These are phyloP conservation scores for Heteromyza rotundicornis DNA, from an alignment of 2,888 invertebrate species.

Conservation along the genomic window DNA sequence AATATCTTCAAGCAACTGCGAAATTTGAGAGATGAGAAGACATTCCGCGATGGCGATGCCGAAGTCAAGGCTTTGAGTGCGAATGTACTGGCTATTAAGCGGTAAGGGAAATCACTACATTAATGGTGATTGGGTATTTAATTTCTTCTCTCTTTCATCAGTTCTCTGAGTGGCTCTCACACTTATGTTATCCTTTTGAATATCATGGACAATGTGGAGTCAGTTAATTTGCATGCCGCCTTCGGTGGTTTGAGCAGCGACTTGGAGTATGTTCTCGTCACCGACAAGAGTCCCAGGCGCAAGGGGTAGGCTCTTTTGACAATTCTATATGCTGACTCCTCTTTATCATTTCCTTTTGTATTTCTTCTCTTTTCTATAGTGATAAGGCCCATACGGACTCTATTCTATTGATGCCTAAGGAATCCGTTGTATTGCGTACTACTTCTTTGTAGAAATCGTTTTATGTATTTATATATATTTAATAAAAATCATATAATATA, in stretches of 20 bases:
- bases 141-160: conserved; percentile 15
- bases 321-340: not conserved
- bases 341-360: no score
- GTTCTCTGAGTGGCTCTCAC: conserved; percentile 42
- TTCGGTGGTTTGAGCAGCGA: conserved; percentile 38
- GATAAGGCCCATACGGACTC: conserved; percentile 44
- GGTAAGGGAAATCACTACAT: conserved; percentile 37
- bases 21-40: conserved; percentile 61
- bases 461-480: no score
- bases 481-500: no score
- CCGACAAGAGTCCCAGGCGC: conserved; percentile 45
- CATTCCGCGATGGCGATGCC: conserved; percentile 65
- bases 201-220: conserved; percentile 56
- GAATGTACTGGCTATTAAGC: conserved; percentile 63
- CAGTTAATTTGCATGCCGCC: conserved; percentile 55
- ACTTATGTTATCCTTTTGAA: conserved; percentile 64
- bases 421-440: conserved; percentile 47
- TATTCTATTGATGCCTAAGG: conserved; percentile 52
- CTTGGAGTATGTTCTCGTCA: conserved; percentile 50
- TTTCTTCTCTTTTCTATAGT: conserved; percentile 34
- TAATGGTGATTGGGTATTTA: not conserved
- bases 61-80: conserved; percentile 57
- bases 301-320: conserved; percentile 41
- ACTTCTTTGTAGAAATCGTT: no score
- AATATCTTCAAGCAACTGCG: conserved; percentile 68